phyloP scores from a whole-genome alignment of 2,888 invertebrate genomes.

The Perithous albicinctus region DNA sequence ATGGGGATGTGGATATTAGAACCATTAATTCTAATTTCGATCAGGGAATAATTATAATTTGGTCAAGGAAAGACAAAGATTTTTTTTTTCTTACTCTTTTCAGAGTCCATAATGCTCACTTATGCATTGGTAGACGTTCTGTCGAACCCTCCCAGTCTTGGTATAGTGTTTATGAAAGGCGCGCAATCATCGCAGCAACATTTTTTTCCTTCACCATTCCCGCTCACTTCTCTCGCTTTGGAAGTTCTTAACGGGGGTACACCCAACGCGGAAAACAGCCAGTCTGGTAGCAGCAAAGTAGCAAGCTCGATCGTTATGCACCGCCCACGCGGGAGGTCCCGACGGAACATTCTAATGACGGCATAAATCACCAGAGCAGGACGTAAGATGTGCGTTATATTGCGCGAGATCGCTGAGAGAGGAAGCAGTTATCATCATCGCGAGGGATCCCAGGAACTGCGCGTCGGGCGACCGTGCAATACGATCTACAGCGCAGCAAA shows the following conservation, averaged over 20 bases:
- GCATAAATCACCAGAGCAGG: constrained; percentile 77
- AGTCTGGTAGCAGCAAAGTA: constrained; percentile 49
- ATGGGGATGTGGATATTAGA: too few species aligned
- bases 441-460: constrained; percentile 69
- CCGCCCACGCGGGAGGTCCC: constrained; percentile 76
- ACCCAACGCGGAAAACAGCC: constrained; percentile 40
- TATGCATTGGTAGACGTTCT: not conserved
- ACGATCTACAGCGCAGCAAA: constrained; percentile 49
- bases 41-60: too few species aligned
- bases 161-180: not conserved
- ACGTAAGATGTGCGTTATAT: constrained; percentile 44
- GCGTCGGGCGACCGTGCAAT: constrained; percentile 50
- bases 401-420: constrained; percentile 67
- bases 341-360: constrained; percentile 78
- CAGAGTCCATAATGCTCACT: too few species aligned
- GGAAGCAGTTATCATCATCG: constrained; percentile 80
- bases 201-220: constrained; percentile 3
- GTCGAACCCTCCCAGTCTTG: not conserved
- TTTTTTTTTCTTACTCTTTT: too few species aligned
- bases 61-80: too few species aligned
- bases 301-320: constrained; percentile 74
- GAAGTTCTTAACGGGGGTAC: constrained; percentile 16
- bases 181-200: not conserved
- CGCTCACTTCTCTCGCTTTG: constrained; percentile 11
- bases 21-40: too few species aligned